These are phyloP conservation scores for Halcyon badia DNA, from an alignment of 2,797 vertebrate genomes.

Conservation along the genomic window DNA sequence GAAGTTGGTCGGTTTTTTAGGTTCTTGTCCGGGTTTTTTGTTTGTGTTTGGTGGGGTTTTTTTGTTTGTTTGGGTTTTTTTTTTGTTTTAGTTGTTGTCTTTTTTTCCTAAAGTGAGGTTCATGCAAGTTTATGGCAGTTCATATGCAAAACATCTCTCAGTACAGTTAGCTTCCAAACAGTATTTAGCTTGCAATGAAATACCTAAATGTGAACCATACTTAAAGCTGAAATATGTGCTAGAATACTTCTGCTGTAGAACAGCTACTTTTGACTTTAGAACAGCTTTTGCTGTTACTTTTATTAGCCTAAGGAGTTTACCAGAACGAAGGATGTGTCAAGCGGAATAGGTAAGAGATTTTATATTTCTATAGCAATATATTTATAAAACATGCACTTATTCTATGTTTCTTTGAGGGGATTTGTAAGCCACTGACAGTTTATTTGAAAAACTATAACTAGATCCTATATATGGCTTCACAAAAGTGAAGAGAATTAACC, in stretches of 20 bases:
- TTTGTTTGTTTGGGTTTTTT: neutral
- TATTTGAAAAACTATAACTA: neutral
- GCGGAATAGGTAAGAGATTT: constrained; percentile 75
- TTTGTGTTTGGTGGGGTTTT: neutral
- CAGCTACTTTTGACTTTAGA: no score
- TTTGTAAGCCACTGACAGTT: neutral
- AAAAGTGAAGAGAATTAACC: neutral
- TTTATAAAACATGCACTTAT: neutral
- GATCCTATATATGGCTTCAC: neutral
- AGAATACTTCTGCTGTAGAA: neutral
- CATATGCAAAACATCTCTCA: constrained; percentile 25
- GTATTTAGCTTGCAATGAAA: constrained; percentile 48
- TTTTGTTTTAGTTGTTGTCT: neutral
- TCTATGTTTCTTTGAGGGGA: constrained; percentile 15
- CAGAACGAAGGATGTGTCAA: constrained; percentile 58
- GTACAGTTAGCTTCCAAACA: constrained; percentile 40
- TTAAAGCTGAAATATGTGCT: constrained; percentile 63
- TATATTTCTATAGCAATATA: constrained; percentile 18
- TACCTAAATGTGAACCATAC: constrained; percentile 45
- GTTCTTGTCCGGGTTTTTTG: neutral
- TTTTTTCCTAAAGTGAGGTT: neutral
- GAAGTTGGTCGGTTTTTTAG: constrained; percentile 27
- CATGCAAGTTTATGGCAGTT: constrained; percentile 41
- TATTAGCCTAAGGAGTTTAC: constrained; percentile 61
- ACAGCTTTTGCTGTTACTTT: constrained; percentile 65